Evolutionary conservation across 2,113 vertebrate species (phyloP).

Genomic region (Notarius lentiginosus): DNA sequence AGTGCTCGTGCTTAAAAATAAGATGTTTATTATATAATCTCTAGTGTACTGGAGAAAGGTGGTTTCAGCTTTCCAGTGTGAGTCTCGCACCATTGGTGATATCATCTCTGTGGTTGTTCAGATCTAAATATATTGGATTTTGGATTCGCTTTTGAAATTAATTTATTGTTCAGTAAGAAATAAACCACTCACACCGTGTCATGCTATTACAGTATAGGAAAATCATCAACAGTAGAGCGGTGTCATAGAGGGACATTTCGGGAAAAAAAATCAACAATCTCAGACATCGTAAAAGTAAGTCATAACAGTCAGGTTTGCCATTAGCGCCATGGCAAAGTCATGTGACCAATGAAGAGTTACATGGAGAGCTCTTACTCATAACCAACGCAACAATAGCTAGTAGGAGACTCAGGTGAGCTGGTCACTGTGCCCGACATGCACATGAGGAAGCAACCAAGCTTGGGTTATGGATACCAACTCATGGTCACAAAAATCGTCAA

Average conservation of each 20-base stretch:
- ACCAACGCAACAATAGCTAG: too few relatives aligned
- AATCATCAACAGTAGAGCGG: neutral
- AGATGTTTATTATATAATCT: slow-evolving; percentile 72
- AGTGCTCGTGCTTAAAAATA: slow-evolving; percentile 63
- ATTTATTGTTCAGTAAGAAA: neutral
- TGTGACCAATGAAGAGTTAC: too few relatives aligned
- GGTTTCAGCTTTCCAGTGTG: slow-evolving; percentile 54
- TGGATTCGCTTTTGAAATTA: neutral
- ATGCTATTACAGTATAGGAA: neutral
- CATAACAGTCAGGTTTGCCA: too few relatives aligned
- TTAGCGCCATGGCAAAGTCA: too few relatives aligned
- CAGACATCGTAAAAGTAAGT: too few relatives aligned
- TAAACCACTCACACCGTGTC: neutral
- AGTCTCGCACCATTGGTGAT: slow-evolving; percentile 56
- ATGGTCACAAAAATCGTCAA: too few relatives aligned
- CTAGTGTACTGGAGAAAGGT: slow-evolving; percentile 45
- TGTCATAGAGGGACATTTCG: neutral
- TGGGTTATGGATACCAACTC: too few relatives aligned
- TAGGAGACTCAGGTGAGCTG: too few relatives aligned
- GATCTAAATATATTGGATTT: neutral
- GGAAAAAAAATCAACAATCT: too few relatives aligned
- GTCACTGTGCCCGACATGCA: too few relatives aligned
- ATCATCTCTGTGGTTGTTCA: slow-evolving; percentile 35
- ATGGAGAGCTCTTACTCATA: too few relatives aligned
- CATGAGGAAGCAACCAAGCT: too few relatives aligned